Conservation (phyloP, 1,140 invertebrate genomes). For the Neodiprion virginianus region DNA sequence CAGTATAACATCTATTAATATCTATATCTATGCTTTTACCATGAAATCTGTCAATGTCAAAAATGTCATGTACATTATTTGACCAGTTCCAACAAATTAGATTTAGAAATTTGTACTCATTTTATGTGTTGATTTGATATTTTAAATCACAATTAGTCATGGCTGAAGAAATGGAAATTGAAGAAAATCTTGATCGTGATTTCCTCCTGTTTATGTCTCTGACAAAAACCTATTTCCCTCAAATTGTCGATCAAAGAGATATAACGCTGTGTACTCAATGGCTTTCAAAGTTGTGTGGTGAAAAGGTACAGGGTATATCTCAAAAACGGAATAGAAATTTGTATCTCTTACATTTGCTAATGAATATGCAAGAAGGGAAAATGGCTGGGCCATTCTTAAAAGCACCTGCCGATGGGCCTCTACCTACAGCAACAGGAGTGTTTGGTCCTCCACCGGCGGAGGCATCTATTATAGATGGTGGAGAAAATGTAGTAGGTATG, state of each 20-base stretch:
- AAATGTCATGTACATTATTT: slow-evolving; percentile 1
- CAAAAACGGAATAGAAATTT: slow-evolving; percentile 53
- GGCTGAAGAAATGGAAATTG: slow-evolving; percentile 39
- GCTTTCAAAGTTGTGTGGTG: slow-evolving; percentile 52
- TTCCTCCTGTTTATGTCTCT: slow-evolving; percentile 55
- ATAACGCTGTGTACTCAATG: slow-evolving; percentile 40
- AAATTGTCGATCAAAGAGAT: slow-evolving; percentile 34
- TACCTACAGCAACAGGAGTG: slow-evolving; percentile 41
- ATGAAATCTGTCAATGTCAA: not conserved
- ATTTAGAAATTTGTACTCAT: not conserved
- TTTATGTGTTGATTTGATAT: slow-evolving; percentile 8
- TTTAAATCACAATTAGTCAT: slow-evolving; percentile 20
- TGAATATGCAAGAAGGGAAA: slow-evolving; percentile 50
- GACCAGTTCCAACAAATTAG: not conserved
- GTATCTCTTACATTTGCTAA: slow-evolving; percentile 51
- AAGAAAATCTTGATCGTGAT: slow-evolving; percentile 54
- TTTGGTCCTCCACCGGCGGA: slow-evolving; percentile 28
- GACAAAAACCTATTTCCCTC: slow-evolving; percentile 42
- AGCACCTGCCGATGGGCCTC: slow-evolving; percentile 41
- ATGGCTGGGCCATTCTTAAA: slow-evolving; percentile 47
- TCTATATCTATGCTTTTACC: not conserved
- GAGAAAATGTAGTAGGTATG: slow-evolving; percentile 17
- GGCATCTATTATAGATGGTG: not conserved
- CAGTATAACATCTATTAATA: not conserved
- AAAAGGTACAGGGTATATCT: slow-evolving; percentile 40